These are phyloP conservation scores for Drosophila kohkoa DNA, from an alignment of 1,140 invertebrate species.

Conservation along the genomic window DNA sequence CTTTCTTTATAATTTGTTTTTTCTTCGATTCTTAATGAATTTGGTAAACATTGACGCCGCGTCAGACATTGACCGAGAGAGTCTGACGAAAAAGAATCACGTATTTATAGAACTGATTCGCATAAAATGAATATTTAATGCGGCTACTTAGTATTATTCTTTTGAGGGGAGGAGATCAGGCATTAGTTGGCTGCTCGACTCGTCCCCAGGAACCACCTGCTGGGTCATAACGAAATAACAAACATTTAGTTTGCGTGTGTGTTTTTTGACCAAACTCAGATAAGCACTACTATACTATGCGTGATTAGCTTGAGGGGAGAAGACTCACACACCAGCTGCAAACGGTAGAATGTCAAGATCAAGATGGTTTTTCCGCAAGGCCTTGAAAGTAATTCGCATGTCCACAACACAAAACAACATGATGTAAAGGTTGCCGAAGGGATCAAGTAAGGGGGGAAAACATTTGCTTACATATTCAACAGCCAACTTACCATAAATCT, in stretches of 20 bases:
- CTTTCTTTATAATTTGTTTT: constrained; percentile 37
- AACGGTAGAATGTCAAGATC: constrained; percentile 21
- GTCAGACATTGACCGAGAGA: constrained; percentile 8
- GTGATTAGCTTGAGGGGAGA: constrained; percentile 22
- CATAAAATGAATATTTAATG: constrained; percentile 46
- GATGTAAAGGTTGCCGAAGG: not conserved
- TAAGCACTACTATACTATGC: constrained; percentile 15
- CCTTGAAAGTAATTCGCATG: constrained; percentile 26
- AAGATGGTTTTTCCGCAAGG: constrained; percentile 15
- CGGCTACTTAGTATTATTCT: no score
- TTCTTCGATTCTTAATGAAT: constrained; percentile 27
- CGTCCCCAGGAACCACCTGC: constrained; percentile 31
- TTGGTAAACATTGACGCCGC: constrained; percentile 28
- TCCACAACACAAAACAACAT: not conserved
- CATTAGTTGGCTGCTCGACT: not conserved
- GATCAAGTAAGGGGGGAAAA: not conserved
- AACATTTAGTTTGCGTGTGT: constrained; percentile 51
- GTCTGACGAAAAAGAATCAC: not conserved
- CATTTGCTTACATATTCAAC: constrained; percentile 19
- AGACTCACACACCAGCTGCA: not conserved
- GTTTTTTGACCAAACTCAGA: constrained; percentile 10
- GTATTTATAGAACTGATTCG: constrained; percentile 39
- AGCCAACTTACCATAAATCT: constrained; percentile 40
- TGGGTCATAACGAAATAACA: constrained; percentile 14
- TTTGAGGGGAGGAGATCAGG: not conserved